Evolutionary conservation across 2,113 vertebrate species (phyloP), one percentile per base, ranked within the genome.

Genomic region (Menura novaehollandiae): DNA sequence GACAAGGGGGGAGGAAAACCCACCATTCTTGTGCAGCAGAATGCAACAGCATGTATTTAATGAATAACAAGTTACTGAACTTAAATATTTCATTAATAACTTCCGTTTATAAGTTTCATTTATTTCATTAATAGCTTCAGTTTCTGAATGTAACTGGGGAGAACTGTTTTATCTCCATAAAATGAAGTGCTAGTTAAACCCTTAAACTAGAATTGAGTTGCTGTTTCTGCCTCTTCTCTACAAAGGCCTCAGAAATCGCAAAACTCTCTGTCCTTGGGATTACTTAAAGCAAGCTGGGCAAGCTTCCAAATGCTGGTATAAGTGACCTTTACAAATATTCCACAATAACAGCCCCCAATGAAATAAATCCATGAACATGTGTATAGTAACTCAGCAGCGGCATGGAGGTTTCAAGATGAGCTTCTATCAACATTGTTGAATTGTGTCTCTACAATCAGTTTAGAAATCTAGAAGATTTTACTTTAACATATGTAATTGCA

Each of bases 221-320:
- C 51, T 55, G 7, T 53, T 91, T 74, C 87, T 68, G 15, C 24
- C 27, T 73, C 47, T 76, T 83, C 62, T 44, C 64, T 71, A 74
- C 76, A 56, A 94, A 92, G 69, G 79, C 91, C 69, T 44, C 85
- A 75, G 52, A 41, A 89, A 93, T 79, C 79, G 66, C 53, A 89
- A 49, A 95, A 71, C 53, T 52, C 53, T 55, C 63, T 47, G 28
- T 63, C 91, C 77, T 89, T 43, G 24, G 62, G 60, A 88, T 93
- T 96, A 76, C 94, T 97, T 95, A 88, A 95, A 96, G 77, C 76
- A 97, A 95, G 78, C 39, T 55, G 67, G 94, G 93, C 89, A 97
- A 71, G 35, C 35, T 97, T 97, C 95, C 95, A 97, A 85, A 82
- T 79, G 58, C 81, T 97, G n/a, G 26, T 96, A 51, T 95, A 92